Percentiles rank a stretch among this genome's conserved stretches.
Conservation (phyloP, 1,140 invertebrate genomes). For the Diorhabda carinulata region DNA sequence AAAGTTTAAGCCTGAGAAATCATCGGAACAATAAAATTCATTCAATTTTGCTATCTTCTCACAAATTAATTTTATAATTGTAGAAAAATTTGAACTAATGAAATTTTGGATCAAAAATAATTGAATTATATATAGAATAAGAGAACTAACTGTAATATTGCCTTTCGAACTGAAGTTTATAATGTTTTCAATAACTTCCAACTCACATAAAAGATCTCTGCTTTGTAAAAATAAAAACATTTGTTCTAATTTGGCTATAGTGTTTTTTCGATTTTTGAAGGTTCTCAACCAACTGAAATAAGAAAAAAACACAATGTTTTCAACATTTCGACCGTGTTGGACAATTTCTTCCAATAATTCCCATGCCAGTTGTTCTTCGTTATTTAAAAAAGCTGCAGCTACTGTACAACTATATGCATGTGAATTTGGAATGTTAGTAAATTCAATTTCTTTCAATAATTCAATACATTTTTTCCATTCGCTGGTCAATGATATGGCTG, state of each 20-base stretch:
- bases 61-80: no score
- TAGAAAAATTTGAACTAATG: no score
- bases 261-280: slow-evolving; percentile 19
- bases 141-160: slow-evolving; percentile 12
- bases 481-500: slow-evolving; percentile 57
- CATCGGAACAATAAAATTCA: no score
- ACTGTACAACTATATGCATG: slow-evolving; percentile 50
- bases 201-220: slow-evolving; percentile 24
- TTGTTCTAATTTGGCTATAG: slow-evolving; percentile 27
- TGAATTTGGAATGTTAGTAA: slow-evolving; percentile 43
- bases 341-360: slow-evolving; percentile 52
- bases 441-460: slow-evolving; percentile 57
- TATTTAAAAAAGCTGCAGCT: slow-evolving; percentile 54
- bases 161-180: slow-evolving; percentile 13
- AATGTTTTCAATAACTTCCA: slow-evolving; percentile 21
- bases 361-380: slow-evolving; percentile 54
- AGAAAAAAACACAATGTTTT: slow-evolving; percentile 24
- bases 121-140: not conserved
- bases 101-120: no score
- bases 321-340: slow-evolving; percentile 18
- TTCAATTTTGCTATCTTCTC: no score
- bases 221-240: slow-evolving; percentile 30
- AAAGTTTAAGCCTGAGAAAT: no score
- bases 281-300: slow-evolving; percentile 29
- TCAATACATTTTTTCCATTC: slow-evolving; percentile 59